phyloP scores from a whole-genome alignment of 1,140 invertebrate genomes.

The Drosophila orena region DNA sequence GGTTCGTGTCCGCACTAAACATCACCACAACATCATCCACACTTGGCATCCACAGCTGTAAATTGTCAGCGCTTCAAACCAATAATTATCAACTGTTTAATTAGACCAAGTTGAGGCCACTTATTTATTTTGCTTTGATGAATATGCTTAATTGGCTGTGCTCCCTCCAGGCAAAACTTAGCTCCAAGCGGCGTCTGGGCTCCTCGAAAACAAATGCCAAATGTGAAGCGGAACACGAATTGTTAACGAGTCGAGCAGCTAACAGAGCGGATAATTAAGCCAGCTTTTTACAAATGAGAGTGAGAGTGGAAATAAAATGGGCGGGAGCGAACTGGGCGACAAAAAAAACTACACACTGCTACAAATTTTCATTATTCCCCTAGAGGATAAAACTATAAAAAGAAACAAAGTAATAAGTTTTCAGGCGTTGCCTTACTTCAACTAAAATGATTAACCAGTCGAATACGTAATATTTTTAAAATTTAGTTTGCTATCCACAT shows the following conservation, averaged over 20 bases:
- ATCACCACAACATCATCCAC: constrained; percentile 26
- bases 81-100: constrained; percentile 47
- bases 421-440: too few species aligned
- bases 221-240: constrained; percentile 54
- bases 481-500: too few species aligned
- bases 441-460: not conserved
- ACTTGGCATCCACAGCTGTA: constrained; percentile 11
- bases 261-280: constrained; percentile 54
- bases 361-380: not conserved
- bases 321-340: constrained; percentile 4
- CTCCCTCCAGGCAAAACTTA: constrained; percentile 3
- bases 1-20: constrained; percentile 33
- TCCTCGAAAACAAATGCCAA: constrained; percentile 56
- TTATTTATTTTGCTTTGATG: constrained; percentile 43
- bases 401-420: too few species aligned
- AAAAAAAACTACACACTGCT: constrained; percentile 2
- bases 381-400: too few species aligned
- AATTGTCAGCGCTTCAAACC: constrained; percentile 6
- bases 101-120: constrained; percentile 46
- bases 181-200: constrained; percentile 24
- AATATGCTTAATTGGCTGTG: constrained; percentile 48
- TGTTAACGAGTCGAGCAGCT: constrained; percentile 45
- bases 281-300: constrained; percentile 59
- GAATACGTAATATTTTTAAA: not conserved
- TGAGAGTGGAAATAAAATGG: constrained; percentile 47